These are phyloP conservation scores for Propithecus deckenii DNA, from an alignment of 2,797 vertebrate species.

Conservation along the genomic window DNA sequence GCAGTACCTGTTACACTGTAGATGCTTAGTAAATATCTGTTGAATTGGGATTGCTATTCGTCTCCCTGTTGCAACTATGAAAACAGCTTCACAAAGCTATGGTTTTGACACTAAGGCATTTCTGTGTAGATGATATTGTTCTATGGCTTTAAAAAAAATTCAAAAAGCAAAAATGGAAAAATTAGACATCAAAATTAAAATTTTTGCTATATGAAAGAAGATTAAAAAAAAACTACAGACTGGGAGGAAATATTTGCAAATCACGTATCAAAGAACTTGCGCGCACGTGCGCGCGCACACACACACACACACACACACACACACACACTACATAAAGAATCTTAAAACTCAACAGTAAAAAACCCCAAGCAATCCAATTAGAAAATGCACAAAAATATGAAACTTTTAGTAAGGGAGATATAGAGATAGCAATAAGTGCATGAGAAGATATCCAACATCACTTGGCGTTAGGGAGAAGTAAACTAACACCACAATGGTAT, in stretches of 20 bases:
- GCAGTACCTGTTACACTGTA: background rate
- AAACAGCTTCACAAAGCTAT: background rate
- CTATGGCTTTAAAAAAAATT: background rate
- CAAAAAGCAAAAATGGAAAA: conserved; percentile 8
- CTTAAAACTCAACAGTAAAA: background rate
- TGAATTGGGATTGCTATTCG: background rate
- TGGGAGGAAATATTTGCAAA: conserved; percentile 11
- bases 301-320: too few relatives aligned
- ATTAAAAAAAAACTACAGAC: background rate
- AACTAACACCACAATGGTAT: background rate
- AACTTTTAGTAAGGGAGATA: background rate
- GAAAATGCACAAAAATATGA: background rate
- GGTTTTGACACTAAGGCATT: background rate
- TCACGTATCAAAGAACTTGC: background rate
- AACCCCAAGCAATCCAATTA: background rate
- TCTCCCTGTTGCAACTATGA: background rate
- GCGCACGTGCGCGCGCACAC: too few relatives aligned
- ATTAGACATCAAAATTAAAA: background rate
- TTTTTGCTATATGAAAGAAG: background rate
- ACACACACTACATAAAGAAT: background rate
- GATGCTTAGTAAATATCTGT: background rate
- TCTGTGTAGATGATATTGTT: background rate
- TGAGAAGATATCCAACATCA: background rate
- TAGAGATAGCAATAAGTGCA: background rate
- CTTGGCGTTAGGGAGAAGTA: background rate